Percentiles rank a stretch among this genome's conserved stretches.
Conservation (phyloP, 2,113 vertebrate species). For the Burhinus oedicnemus region DNA sequence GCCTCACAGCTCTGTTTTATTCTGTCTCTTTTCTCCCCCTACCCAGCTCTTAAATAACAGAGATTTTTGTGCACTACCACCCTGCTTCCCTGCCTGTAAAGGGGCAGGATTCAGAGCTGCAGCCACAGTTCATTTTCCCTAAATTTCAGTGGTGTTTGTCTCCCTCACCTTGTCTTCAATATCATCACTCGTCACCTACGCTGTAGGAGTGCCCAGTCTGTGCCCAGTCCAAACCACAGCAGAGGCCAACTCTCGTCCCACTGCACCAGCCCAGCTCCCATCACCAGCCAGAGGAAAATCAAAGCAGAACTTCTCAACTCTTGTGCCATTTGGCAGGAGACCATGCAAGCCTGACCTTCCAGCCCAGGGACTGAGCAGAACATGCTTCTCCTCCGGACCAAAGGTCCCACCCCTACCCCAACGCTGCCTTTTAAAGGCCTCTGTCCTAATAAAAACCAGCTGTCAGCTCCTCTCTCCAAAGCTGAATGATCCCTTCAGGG, state of each 20-base stretch:
- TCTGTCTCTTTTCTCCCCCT: not conserved
- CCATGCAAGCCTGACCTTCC: not conserved
- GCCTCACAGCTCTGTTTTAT: not conserved
- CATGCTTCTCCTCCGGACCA: not conserved
- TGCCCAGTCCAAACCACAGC: not conserved
- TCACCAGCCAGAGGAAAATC: not conserved
- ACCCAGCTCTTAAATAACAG: not conserved
- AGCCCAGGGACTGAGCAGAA: not conserved
- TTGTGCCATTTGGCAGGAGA: not conserved
- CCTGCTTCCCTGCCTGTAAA: not conserved
- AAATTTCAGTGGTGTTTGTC: not conserved
- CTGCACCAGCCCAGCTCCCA: not conserved
- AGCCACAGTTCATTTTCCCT: not conserved
- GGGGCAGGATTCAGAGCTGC: not conserved
- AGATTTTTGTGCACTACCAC: not conserved
- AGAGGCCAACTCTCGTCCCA: not conserved
- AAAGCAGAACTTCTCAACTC: not conserved
- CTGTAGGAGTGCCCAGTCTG: not conserved
- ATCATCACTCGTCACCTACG: not conserved
- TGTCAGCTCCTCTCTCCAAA: conserved; percentile 9
- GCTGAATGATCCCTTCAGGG: conserved; percentile 10
- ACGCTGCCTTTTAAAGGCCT: not conserved
- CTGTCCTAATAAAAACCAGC: conserved; percentile 2
- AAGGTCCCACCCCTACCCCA: conserved; percentile 1
- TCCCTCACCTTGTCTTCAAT: not conserved